These are phyloP conservation scores for Indri indri DNA, from an alignment of 2,113 vertebrate genomes.

Conservation along the genomic window DNA sequence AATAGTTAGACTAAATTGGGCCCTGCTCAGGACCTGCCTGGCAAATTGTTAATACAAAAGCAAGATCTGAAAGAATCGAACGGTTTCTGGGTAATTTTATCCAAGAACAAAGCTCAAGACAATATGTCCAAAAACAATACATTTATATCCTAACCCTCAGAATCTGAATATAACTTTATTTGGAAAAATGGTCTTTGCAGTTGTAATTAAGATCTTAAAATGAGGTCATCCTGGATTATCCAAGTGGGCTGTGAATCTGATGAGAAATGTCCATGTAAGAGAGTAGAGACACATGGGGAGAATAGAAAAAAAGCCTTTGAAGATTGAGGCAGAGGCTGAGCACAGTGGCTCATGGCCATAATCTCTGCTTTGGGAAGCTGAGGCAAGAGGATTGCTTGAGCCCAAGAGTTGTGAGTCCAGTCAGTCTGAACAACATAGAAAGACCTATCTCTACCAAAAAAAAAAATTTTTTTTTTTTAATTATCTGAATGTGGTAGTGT, in stretches of 20 bases:
- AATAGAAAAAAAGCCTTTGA: background rate
- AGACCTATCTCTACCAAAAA: no score
- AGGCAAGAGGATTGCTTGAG: no score
- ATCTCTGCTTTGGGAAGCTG: no score
- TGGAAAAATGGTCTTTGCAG: background rate
- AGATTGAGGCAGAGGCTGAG: no score
- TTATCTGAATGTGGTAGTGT: no score
- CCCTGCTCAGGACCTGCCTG: background rate
- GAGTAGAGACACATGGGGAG: background rate
- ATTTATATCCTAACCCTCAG: background rate
- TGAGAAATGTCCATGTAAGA: background rate
- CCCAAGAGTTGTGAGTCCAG: no score
- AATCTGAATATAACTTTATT: background rate
- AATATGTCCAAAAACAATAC: background rate
- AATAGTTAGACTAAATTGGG: background rate
- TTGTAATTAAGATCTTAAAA: background rate
- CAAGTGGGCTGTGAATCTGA: background rate
- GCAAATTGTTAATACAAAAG: background rate
- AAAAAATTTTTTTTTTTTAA: no score
- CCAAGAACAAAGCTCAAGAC: background rate
- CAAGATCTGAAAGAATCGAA: background rate
- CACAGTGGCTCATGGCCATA: no score
- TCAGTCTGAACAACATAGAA: no score
- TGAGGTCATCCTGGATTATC: background rate
- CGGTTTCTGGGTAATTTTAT: background rate